phyloP scores from a whole-genome alignment of 2,797 vertebrate species.

The Lerista edwardsae region DNA sequence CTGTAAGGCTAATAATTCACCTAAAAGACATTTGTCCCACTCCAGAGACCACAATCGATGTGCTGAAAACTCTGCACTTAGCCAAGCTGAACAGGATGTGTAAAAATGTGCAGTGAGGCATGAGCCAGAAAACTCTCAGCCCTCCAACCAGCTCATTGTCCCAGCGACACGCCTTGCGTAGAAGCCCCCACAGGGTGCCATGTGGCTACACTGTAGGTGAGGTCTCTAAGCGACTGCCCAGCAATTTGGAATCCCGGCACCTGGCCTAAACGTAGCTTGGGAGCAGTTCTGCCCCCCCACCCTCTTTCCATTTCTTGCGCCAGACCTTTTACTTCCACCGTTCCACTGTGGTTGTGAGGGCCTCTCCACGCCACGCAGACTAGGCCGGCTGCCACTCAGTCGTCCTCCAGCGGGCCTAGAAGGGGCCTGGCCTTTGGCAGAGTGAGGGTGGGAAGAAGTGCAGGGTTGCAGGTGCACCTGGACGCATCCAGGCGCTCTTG shows the following conservation, averaged over 20 bases:
- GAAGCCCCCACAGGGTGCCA: background rate
- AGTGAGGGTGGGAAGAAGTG: background rate
- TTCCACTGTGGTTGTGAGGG: background rate
- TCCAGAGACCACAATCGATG: background rate
- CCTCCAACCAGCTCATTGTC: background rate
- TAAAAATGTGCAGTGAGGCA: background rate
- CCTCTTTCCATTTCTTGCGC: background rate
- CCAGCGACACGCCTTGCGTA: too few relatives aligned
- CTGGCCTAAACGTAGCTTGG: background rate
- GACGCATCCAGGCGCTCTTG: background rate
- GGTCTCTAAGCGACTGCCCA: background rate
- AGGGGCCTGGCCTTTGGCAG: background rate
- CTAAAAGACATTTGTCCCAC: background rate
- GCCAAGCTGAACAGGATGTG: too few relatives aligned
- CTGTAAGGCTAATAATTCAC: background rate
- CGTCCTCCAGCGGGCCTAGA: too few relatives aligned
- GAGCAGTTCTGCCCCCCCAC: background rate
- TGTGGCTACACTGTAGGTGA: too few relatives aligned
- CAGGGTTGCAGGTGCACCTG: background rate
- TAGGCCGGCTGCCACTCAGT: background rate
- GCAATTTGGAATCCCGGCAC: background rate
- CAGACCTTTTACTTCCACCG: background rate
- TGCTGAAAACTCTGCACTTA: background rate
- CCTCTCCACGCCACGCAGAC: background rate
- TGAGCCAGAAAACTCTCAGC: background rate